Conservation (phyloP, 2,888 invertebrate genomes). For the Autographa pulchrina region DNA sequence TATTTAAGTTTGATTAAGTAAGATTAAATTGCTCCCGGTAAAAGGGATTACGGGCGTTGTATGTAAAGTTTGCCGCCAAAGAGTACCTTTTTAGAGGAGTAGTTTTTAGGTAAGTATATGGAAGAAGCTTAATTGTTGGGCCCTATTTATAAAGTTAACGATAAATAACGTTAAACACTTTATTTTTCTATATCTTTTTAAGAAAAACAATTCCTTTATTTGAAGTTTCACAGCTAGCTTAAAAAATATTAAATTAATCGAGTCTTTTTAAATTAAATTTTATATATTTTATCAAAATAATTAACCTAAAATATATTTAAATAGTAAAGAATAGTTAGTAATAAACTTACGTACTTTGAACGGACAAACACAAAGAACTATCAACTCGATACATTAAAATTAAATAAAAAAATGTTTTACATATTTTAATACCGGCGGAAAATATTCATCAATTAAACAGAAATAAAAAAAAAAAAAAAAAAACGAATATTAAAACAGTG, state of each 20-base stretch:
- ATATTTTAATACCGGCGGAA: neutral
- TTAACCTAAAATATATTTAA: too few relatives aligned
- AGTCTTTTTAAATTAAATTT: too few relatives aligned
- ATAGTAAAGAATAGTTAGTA: too few relatives aligned
- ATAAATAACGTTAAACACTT: too few relatives aligned
- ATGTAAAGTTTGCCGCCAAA: neutral
- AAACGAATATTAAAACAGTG: conserved; percentile 23
- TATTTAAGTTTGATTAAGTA: neutral
- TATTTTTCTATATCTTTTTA: too few relatives aligned
- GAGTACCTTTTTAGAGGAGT: neutral
- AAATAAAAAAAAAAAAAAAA: conserved; percentile 56
- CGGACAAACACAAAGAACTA: neutral
- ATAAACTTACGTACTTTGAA: neutral
- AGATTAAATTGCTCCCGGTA: neutral
- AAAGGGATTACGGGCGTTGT: neutral
- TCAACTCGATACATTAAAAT: neutral
- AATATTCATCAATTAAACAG: neutral
- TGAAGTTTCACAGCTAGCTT: too few relatives aligned
- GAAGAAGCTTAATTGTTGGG: too few relatives aligned
- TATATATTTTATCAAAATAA: too few relatives aligned
- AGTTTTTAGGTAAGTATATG: too few relatives aligned
- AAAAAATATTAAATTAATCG: too few relatives aligned
- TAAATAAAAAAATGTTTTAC: neutral
- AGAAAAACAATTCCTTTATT: too few relatives aligned
- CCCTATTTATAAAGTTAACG: too few relatives aligned